Evolutionary conservation across 2,888 invertebrate genomes (phyloP).

Genomic region (Phengaris arion): DNA sequence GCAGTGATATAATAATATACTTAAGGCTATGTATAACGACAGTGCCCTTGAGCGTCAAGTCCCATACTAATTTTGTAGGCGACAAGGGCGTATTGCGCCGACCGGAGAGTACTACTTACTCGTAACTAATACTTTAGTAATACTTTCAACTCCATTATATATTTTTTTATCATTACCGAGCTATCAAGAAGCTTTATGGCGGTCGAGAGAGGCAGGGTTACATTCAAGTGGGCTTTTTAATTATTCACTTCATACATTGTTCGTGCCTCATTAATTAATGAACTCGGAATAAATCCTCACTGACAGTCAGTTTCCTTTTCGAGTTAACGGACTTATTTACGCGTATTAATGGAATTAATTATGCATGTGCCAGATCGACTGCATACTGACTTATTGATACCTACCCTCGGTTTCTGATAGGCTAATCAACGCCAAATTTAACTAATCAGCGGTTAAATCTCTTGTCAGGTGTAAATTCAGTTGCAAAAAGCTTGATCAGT

Average conservation of each 20-base stretch:
- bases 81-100: no score
- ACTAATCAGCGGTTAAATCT: no score
- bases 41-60: no score
- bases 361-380: neutral
- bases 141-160: neutral
- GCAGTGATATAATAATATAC: neutral
- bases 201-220: slow-evolving; percentile 3
- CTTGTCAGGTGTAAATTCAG: no score
- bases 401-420: no score
- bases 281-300: slow-evolving; percentile 9
- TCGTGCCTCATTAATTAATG: slow-evolving; percentile 9
- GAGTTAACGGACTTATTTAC: slow-evolving; percentile 20
- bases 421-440: no score
- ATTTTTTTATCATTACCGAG: no score
- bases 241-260: slow-evolving; percentile 11
- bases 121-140: no score
- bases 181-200: slow-evolving; percentile 7
- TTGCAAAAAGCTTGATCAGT: no score
- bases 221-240: slow-evolving; percentile 21
- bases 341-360: slow-evolving; percentile 26
- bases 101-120: no score
- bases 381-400: neutral
- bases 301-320: slow-evolving; percentile 21
- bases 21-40: neutral
- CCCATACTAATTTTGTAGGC: no score